Evolutionary conservation across 2,113 vertebrate genomes (phyloP).

Genomic region (Tinamus guttatus): DNA sequence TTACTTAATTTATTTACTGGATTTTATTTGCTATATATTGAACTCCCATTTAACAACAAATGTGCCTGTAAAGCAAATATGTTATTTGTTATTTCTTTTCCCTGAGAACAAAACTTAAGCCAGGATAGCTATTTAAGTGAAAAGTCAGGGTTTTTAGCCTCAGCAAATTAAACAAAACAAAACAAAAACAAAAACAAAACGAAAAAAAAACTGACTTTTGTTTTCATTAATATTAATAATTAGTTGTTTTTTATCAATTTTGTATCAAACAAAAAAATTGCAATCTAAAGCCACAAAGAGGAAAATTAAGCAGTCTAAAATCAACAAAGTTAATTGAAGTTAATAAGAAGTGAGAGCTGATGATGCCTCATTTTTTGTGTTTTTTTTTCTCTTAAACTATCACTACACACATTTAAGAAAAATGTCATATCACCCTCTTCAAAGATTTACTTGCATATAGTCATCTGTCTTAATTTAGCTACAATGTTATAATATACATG

Average conservation of each 20-base stretch:
- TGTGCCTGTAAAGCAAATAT: neutral
- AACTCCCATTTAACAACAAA: neutral
- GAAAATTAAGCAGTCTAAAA: neutral
- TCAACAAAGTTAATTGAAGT: neutral
- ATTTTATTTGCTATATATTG: neutral
- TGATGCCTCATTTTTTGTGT: accelerated
- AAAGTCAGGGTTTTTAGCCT: neutral
- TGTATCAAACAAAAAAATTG: neutral
- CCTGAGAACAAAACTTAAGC: neutral
- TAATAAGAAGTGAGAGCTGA: neutral
- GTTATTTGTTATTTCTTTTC: neutral
- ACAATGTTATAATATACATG: neutral
- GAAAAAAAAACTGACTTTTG: neutral
- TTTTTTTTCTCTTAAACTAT: neutral
- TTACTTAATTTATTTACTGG: neutral
- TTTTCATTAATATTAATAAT: neutral
- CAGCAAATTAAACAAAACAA: neutral
- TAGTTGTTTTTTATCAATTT: neutral
- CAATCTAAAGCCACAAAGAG: neutral
- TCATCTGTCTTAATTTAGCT: neutral
- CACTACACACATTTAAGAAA: neutral
- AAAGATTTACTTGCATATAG: neutral
- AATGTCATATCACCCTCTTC: neutral
- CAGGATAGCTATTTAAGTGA: neutral
- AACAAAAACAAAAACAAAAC: too few relatives aligned